Conservation (phyloP, 2,888 invertebrate species). For the Bruchidius siliquastri region DNA sequence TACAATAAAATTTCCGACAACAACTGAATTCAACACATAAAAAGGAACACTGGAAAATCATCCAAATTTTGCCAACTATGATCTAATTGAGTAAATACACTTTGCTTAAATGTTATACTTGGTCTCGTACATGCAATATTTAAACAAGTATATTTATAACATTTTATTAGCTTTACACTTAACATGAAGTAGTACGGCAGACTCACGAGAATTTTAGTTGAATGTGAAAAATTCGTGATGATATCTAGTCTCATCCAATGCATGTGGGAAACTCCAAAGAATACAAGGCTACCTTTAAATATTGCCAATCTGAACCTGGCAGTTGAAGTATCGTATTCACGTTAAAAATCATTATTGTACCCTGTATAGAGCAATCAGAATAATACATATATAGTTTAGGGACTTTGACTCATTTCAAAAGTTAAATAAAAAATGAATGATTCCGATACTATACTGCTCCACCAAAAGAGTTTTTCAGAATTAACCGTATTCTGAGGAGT, state of each 20-base stretch:
- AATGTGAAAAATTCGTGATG: slow-evolving; percentile 15
- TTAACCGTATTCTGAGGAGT: background rate
- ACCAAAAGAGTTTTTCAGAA: no score
- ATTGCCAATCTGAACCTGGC: no score
- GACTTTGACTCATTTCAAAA: no score
- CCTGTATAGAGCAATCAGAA: no score
- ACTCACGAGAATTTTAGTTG: slow-evolving; percentile 20
- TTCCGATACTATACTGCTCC: no score
- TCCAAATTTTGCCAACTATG: slow-evolving; percentile 15
- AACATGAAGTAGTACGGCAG: slow-evolving; percentile 28
- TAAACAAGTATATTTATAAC: slow-evolving; percentile 18
- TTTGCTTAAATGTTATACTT: slow-evolving; percentile 14
- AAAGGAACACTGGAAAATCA: background rate
- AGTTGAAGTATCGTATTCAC: no score
- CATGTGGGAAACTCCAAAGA: background rate
- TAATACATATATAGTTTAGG: no score
- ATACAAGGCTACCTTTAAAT: background rate
- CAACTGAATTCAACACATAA: background rate
- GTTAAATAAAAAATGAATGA: no score
- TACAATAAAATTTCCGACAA: background rate
- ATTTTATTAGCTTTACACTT: slow-evolving; percentile 16
- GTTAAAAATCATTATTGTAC: no score
- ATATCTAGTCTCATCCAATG: slow-evolving; percentile 17
- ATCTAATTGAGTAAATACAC: slow-evolving; percentile 6
- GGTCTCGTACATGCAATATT: slow-evolving; percentile 20